phyloP scores from a whole-genome alignment of 2,113 vertebrate genomes.

The Phocoena phocoena region DNA sequence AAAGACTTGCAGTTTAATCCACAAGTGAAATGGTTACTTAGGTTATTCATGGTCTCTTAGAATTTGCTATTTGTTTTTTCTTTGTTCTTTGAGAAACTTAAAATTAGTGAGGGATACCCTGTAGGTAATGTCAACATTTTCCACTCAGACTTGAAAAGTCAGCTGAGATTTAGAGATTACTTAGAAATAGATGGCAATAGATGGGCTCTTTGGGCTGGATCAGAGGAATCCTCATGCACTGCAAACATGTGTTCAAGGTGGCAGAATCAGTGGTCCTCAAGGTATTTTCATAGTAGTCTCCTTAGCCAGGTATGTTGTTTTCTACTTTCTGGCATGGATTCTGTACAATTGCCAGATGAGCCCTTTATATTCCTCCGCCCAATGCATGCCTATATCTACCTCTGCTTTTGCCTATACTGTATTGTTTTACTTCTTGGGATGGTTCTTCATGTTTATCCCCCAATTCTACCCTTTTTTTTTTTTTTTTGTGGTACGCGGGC shows the following conservation, averaged over 20 bases:
- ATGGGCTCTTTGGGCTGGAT: not conserved
- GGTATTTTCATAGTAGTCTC: not conserved
- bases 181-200: not conserved
- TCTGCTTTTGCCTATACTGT: not conserved
- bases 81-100: conserved; percentile 53
- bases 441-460: not conserved
- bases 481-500: too few species aligned
- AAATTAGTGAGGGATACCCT: conserved; percentile 28
- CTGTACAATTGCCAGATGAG: not conserved
- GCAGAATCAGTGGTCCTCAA: not conserved
- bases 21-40: not conserved
- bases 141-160: not conserved
- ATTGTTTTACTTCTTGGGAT: not conserved
- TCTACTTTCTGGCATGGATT: not conserved
- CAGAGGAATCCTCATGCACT: not conserved
- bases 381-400: not conserved
- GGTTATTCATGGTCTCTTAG: conserved; percentile 11
- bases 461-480: not conserved
- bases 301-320: not conserved
- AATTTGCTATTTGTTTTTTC: conserved; percentile 4
- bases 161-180: conserved; percentile 52
- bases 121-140: conserved; percentile 25
- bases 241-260: not conserved
- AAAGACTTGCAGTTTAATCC: conserved; percentile 27
- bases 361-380: not conserved